Conservation (phyloP, 2,797 vertebrate genomes). For the Synanceia verrucosa region DNA sequence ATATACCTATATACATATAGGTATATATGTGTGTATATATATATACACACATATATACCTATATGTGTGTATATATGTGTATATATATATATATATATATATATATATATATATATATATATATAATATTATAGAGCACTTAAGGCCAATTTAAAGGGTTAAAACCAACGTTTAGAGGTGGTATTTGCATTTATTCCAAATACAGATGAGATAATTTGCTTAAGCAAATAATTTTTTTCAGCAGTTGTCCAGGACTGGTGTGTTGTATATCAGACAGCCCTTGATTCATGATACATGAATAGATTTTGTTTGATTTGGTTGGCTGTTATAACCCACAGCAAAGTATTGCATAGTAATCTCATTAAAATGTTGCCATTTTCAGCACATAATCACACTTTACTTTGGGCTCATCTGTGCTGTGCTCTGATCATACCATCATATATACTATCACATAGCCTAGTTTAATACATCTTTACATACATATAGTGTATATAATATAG, state of each 20-base stretch:
- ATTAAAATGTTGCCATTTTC: conserved; percentile 91
- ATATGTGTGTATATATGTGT: too few relatives aligned
- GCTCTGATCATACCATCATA: conserved; percentile 19
- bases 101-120: too few relatives aligned
- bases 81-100: too few relatives aligned
- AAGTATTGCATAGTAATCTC: conserved; percentile 86
- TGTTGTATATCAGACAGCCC: conserved; percentile 1
- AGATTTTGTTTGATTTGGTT: conserved; percentile 16
- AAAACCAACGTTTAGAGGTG: background rate
- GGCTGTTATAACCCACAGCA: conserved; percentile 41
- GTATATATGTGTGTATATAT: too few relatives aligned
- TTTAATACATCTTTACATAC: background rate
- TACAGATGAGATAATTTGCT: conserved; percentile 45
- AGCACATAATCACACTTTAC: conserved; percentile 86
- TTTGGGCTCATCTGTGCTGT: conserved; percentile 79
- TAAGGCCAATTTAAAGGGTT: conserved; percentile 2
- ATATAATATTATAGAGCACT: too few relatives aligned
- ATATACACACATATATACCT: too few relatives aligned
- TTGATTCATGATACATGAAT: conserved; percentile 23
- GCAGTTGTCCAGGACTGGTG: background rate
- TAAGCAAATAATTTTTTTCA: conserved; percentile 42
- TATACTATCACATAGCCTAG: conserved; percentile 18
- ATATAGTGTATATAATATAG: background rate
- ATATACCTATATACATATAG: too few relatives aligned
- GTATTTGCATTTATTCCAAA: conserved; percentile 20